phyloP scores from a whole-genome alignment of 2,113 vertebrate species.

The Ochotona curzoniae region DNA sequence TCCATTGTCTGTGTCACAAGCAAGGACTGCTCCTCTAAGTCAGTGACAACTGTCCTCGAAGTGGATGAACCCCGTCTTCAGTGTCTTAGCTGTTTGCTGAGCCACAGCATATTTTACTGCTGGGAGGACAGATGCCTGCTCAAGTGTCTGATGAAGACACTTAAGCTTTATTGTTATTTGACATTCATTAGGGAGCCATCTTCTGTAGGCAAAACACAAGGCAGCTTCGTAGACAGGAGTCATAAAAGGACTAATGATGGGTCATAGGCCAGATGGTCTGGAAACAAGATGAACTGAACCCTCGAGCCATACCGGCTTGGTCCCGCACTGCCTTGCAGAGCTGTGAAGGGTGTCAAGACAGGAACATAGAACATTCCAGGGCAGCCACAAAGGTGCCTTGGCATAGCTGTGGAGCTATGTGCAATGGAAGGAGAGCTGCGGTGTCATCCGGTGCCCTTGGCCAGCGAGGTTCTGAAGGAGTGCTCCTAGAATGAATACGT shows the following conservation, averaged over 20 bases:
- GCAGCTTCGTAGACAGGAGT: conserved; percentile 70
- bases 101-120: conserved; percentile 77
- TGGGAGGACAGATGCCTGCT: conserved; percentile 81
- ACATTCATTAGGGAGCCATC: conserved; percentile 81
- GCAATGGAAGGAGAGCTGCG: not conserved
- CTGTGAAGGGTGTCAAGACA: not conserved
- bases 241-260: conserved; percentile 76
- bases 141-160: conserved; percentile 80
- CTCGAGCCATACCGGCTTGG: not conserved
- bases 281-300: conserved; percentile 64
- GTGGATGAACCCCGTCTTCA: conserved; percentile 59
- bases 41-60: conserved; percentile 31
- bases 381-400: not conserved
- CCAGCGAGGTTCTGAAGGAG: not conserved
- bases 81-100: conserved; percentile 72
- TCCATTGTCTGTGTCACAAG: not conserved
- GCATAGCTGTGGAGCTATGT: not conserved
- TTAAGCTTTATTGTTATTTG: conserved; percentile 82
- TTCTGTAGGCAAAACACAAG: conserved; percentile 78
- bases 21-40: conserved; percentile 35
- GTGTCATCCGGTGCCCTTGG: not conserved
- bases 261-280: conserved; percentile 80
- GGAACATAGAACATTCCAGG: not conserved
- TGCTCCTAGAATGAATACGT: not conserved
- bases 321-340: conserved; percentile 38